phyloP scores from a whole-genome alignment of 2,797 vertebrate species.

The Aldrovandia affinis region DNA sequence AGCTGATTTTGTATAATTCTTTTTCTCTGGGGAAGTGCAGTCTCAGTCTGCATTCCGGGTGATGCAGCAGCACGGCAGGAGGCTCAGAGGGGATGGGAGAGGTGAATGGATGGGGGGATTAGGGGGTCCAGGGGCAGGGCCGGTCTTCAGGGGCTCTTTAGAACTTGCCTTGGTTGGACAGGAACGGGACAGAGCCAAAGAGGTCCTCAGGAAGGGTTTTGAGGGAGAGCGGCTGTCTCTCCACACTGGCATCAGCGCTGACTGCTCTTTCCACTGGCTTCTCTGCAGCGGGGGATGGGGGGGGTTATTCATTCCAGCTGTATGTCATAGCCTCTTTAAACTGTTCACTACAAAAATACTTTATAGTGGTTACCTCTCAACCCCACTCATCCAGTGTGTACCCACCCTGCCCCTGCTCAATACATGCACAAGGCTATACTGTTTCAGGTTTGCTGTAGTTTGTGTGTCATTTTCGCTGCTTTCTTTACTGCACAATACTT shows the following conservation, averaged over 20 bases:
- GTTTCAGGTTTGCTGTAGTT: neutral
- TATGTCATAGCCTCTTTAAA: neutral
- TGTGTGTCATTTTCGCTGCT: neutral
- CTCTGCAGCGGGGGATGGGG: conserved; percentile 73
- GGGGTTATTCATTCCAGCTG: conserved; percentile 8
- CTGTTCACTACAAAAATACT: neutral
- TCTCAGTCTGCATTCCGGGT: neutral
- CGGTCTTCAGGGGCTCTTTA: conserved; percentile 62
- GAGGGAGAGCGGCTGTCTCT: conserved; percentile 68
- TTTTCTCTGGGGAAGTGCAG: neutral
- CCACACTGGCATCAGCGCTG: conserved; percentile 76
- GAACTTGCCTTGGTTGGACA: conserved; percentile 98
- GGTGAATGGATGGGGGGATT: neutral
- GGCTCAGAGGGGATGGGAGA: neutral
- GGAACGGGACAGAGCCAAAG: conserved; percentile 92
- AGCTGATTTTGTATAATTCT: neutral
- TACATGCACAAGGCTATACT: neutral
- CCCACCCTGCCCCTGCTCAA: neutral
- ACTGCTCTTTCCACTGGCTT: conserved; percentile 81
- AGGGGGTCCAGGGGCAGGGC: neutral
- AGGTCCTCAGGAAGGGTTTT: conserved; percentile 85
- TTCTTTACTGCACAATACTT: too few species aligned
- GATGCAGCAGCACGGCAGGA: conserved; percentile 24
- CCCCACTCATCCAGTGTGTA: too few species aligned
- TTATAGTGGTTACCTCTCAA: too few species aligned